Conservation (phyloP, 2,113 vertebrate genomes). For the Hassar affinis region DNA sequence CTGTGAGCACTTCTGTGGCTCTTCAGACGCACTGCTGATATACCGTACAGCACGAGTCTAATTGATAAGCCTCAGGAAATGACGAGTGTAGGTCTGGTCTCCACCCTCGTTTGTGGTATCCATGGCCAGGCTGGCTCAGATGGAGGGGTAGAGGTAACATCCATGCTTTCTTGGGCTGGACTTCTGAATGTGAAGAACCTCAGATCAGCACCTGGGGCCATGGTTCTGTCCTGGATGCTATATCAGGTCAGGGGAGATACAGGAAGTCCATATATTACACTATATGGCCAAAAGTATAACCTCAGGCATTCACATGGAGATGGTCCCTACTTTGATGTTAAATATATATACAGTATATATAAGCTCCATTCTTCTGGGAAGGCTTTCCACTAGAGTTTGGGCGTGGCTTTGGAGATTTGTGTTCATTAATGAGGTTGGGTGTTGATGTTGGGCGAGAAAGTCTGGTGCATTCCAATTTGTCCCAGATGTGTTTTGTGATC, state of each 20-base stretch:
- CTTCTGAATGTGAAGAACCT: neutral
- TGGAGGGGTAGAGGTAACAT: neutral
- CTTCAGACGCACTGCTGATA: neutral
- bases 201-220: neutral
- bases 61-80: no score
- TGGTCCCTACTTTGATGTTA: neutral
- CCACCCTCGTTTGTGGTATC: neutral
- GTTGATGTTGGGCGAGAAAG: neutral
- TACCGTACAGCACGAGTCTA: no score
- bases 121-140: neutral
- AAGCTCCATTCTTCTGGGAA: neutral
- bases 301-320: neutral
- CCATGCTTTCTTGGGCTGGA: neutral
- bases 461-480: neutral
- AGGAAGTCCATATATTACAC: no score
- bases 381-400: neutral
- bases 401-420: neutral
- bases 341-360: no score
- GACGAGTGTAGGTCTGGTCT: no score
- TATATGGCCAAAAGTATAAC: neutral
- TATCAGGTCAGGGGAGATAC: neutral
- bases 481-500: neutral
- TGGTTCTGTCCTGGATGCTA: neutral
- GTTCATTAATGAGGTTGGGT: neutral
- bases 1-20: neutral